Evolutionary conservation across 2,888 invertebrate species (phyloP), one percentile per base, ranked within the genome.

Genomic region (Ornithoptera alexandrae): DNA sequence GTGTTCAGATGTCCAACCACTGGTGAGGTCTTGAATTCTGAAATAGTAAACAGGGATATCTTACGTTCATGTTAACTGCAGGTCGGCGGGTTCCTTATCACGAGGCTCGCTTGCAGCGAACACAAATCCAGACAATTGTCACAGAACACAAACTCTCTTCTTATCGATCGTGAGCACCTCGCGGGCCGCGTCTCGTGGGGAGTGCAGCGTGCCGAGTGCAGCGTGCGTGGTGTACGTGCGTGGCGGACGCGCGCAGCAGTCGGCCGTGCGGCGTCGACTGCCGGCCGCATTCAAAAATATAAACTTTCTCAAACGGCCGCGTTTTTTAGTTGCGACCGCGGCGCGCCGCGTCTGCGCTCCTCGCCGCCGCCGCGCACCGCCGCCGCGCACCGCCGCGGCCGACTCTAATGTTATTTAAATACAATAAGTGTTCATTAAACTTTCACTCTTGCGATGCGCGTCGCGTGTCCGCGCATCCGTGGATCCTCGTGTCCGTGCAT

Each of bases 251-350:
- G 36, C 36, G 24, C 18, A 8, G 36, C 18, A 7, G 1, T 7
- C 30, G 36, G 36, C 18, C 18, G 60, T 18, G 60, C 60, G 60
- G 18, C 30, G 39, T 15, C 60, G 60, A 60, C 60, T 60, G 60
- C 60, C 30, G 60, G 20, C 15, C 17, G 39, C 60, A 30, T 36
- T 10, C 60, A 36, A 60, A 36, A 62, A 17, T n/a, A 62, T 10
- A 42, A 42, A 62, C 62, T 62, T 62, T 62, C 62, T 62, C 62
- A 62, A 62, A 39, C 62, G 62, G 62, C 62, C 62, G 62, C 62
- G 39, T 20, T 62, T 62, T 60, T 60, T 53, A 53, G 18, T 53
- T 18, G 53, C 53, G 53, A 17, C 50, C 53, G 53, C 53, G 17
- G 17, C 53, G 17, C 17, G 17, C 53, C 18, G 4, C 22, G 22